Base-by-base conservation (phyloP, 1,140 invertebrate genomes). In the Archivesica marissinica region DNA sequence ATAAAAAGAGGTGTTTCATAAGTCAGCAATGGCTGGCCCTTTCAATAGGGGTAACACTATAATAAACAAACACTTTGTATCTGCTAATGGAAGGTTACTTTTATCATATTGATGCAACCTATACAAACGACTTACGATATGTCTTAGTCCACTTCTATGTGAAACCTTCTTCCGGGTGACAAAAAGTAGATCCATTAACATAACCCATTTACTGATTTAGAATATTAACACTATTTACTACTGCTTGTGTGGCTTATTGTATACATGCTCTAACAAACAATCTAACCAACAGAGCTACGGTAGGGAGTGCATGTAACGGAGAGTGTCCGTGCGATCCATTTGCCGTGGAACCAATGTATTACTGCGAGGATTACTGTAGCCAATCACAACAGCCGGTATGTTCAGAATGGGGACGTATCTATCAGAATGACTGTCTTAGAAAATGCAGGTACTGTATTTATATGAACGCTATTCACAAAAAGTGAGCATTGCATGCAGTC, bases 201-300 rank as follows among this genome's bases (percentile, higher is more conserved):
- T 50, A 11, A 50, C 25, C 13, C 13, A 2, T 3, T 28, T 61
- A 30, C 33, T 23, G 13, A 1, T 7, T 30, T 6, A 61, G 23
- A 30, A 30, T 61, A 6, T 30, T 61, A 20, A 30, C 28, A 61
- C 28, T 61, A 61, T 13, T 23, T 61, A 61, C 13, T 23, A 15
- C 28, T 61, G 54, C 23, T n/a, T n/a, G 23, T n/a, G n/a, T 56
- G 11, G 25, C 15, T 59, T 7, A 59, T 25, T 39, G 23, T 41
- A 39, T 66, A 4, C 23, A 13, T 30, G 59, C 23, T 30, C 33
- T 28, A 61, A 61, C 38, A 41, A 50, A 20, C 6, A 23, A 38
- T 70, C 20, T 44, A 44, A 64, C 35, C 33, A 44, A 41, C 30
- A 68, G 84, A 66, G 88, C 88, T 61, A 87, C 88, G 88, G 59